These are phyloP conservation scores for Pimpla rufipes DNA, from an alignment of 2,888 invertebrate genomes.

Conservation along the genomic window DNA sequence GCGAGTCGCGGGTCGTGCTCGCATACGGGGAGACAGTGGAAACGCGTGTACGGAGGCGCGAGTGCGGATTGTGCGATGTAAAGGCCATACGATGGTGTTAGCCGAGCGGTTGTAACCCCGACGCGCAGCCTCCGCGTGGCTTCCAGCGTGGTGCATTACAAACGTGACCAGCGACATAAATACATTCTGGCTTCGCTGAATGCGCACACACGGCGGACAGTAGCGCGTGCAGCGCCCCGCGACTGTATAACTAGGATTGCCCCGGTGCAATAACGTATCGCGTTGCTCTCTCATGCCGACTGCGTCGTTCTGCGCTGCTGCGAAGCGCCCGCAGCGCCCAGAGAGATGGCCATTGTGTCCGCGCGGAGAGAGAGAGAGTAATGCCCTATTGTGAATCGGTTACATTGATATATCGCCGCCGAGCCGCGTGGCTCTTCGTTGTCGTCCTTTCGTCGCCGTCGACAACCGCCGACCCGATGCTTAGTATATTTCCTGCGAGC, in stretches of 20 bases:
- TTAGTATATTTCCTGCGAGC: slow-evolving; percentile 43
- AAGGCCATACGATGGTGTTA: slow-evolving; percentile 24
- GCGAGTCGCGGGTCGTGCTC: no score
- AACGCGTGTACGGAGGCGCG: slow-evolving; percentile 21
- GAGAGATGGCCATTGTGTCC: slow-evolving; percentile 77
- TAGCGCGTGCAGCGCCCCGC: slow-evolving; percentile 42
- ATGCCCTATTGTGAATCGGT: slow-evolving; percentile 80
- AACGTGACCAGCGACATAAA: slow-evolving; percentile 20
- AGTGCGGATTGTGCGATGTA: slow-evolving; percentile 47
- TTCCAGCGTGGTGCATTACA: slow-evolving; percentile 9
- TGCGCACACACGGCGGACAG: slow-evolving; percentile 29
- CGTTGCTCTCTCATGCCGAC: slow-evolving; percentile 35
- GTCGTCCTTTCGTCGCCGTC: slow-evolving; percentile 44
- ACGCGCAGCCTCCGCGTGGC: not conserved
- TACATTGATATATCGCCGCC: slow-evolving; percentile 75
- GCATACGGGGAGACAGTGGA: slow-evolving; percentile 38
- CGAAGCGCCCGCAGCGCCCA: slow-evolving; percentile 44
- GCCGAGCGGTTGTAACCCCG: slow-evolving; percentile 17
- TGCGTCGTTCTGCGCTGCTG: slow-evolving; percentile 44
- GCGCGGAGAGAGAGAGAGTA: slow-evolving; percentile 73
- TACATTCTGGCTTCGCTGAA: slow-evolving; percentile 25
- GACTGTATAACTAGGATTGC: slow-evolving; percentile 38
- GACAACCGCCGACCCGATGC: slow-evolving; percentile 18
- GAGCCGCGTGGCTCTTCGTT: slow-evolving; percentile 35
- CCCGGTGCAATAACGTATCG: slow-evolving; percentile 59